Conservation (phyloP, 2,888 invertebrate genomes). For the Nemurella pictetii region DNA sequence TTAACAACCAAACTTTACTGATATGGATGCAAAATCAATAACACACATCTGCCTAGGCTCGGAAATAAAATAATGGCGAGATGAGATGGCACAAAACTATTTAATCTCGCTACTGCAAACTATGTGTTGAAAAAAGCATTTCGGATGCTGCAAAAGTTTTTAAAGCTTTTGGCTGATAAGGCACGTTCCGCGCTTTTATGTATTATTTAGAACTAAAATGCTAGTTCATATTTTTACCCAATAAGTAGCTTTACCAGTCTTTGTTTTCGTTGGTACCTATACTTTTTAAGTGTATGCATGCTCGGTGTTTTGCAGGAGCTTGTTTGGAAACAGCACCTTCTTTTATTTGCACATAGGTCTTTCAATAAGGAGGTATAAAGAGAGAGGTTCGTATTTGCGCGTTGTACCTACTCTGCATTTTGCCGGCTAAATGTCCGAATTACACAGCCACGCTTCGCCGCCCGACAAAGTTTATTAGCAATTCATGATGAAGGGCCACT, state of each 20-base stretch:
- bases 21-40: not conserved
- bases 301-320: not conserved
- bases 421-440: not conserved
- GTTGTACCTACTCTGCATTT: not conserved
- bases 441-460: not conserved
- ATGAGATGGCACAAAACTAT: not conserved
- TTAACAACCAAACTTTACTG: not conserved
- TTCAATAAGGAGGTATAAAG: not conserved
- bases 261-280: not conserved
- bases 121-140: not conserved
- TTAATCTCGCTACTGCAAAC: no score
- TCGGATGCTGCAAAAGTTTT: not conserved
- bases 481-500: not conserved
- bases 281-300: not conserved
- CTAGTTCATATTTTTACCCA: not conserved
- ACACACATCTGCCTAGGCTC: not conserved
- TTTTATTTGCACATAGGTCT: not conserved
- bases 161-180: not conserved
- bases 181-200: not conserved
- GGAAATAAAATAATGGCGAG: not conserved
- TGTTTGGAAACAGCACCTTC: not conserved
- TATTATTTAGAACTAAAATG: not conserved
- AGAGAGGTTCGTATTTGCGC: not conserved
- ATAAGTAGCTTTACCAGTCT: not conserved
- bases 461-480: not conserved